Evolutionary conservation across 2,888 invertebrate species (phyloP).

Genomic region (Morpho helenor): DNA sequence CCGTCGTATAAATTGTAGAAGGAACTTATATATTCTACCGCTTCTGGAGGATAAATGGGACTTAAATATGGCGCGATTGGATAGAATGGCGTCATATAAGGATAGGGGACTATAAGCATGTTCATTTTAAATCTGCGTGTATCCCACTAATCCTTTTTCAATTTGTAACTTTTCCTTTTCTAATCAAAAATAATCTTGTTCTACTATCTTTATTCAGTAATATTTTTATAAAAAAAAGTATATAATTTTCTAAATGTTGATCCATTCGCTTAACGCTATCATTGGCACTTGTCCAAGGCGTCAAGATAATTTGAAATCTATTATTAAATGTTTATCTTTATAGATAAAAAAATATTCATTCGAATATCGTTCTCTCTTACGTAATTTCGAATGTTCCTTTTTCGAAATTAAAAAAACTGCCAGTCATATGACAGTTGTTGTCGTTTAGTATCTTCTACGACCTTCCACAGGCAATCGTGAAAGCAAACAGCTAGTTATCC

Average conservation of each 20-base stretch:
- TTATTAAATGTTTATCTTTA: not conserved
- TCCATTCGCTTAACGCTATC: conserved; percentile 3
- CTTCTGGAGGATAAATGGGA: conserved; percentile 49
- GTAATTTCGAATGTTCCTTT: not conserved
- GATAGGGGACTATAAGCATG: conserved; percentile 8
- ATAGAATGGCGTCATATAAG: conserved; percentile 43
- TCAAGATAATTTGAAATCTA: conserved; percentile 2
- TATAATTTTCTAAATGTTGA: not conserved
- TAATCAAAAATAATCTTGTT: not conserved
- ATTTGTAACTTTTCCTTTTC: not conserved
- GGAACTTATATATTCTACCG: conserved; percentile 45
- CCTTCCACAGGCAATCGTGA: conserved; percentile 27
- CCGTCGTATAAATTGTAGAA: conserved; percentile 66
- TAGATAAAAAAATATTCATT: not conserved
- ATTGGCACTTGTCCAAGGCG: not conserved
- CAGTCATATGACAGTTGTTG: conserved; percentile 7
- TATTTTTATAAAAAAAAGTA: not conserved
- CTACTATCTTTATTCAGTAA: not conserved
- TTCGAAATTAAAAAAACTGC: conserved; percentile 4
- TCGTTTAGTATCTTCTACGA: conserved; percentile 39
- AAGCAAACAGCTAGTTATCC: conserved; percentile 7
- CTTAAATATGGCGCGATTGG: conserved; percentile 51
- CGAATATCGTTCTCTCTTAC: not conserved
- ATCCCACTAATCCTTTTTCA: not conserved
- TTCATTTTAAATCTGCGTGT: conserved; percentile 16